Conservation (phyloP, 2,888 invertebrate species). For the Notocelia uddmanniana region DNA sequence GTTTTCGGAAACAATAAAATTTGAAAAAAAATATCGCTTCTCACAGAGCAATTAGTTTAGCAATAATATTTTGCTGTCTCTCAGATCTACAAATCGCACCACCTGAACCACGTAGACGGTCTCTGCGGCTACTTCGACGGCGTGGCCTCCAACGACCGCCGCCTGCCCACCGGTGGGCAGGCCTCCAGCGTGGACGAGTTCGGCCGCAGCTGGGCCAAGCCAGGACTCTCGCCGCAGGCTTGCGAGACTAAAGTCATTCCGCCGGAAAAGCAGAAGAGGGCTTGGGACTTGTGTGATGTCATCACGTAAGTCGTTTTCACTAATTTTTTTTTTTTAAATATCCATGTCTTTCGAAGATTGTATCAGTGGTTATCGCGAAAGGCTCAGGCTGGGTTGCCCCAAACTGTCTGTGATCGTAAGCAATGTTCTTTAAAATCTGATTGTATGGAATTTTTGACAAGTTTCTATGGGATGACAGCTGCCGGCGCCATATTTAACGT, state of each 20-base stretch:
- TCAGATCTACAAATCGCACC: conserved; percentile 85
- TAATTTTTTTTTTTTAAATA: no score
- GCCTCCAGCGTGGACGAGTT: conserved; percentile 89
- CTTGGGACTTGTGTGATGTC: conserved; percentile 88
- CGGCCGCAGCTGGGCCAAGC: conserved; percentile 91
- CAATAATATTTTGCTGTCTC: neutral
- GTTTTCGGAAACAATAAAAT: no score
- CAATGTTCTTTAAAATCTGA: no score
- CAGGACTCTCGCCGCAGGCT: conserved; percentile 72
- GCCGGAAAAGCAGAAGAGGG: conserved; percentile 86
- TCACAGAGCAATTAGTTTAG: no score
- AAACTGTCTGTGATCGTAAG: no score
- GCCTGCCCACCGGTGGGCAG: conserved; percentile 88
- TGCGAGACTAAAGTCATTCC: conserved; percentile 88
- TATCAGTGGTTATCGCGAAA: no score
- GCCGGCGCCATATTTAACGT: no score
- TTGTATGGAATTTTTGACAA: no score
- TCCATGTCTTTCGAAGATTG: no score
- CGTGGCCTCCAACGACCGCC: conserved; percentile 88
- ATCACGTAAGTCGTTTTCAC: conserved; percentile 88
- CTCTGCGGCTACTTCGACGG: conserved; percentile 93
- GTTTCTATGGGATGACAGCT: no score
- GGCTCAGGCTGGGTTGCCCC: no score
- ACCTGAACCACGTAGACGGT: conserved; percentile 89
- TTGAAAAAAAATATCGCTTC: no score